Conservation (phyloP, 2,113 vertebrate genomes). For the Stigmatopora argus region DNA sequence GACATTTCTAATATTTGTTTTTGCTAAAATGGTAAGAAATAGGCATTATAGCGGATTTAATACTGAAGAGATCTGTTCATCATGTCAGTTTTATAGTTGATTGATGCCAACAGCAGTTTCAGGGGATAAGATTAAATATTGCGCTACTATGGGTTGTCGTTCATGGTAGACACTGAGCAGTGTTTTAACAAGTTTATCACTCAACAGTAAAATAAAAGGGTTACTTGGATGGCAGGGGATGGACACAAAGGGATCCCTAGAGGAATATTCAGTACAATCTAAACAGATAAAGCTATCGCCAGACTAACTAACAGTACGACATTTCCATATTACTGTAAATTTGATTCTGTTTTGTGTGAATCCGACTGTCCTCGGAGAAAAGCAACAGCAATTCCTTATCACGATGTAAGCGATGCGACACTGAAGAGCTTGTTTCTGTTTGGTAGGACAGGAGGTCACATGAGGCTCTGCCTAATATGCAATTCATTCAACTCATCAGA, state of each 20-base stretch:
- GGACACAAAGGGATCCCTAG: too few relatives aligned
- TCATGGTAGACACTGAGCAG: neutral
- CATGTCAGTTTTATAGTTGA: neutral
- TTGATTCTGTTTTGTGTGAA: neutral
- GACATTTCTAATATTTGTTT: neutral
- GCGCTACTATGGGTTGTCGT: neutral
- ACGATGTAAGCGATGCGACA: neutral
- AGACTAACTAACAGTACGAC: neutral
- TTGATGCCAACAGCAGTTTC: neutral
- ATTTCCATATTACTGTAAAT: neutral
- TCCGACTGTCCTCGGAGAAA: neutral
- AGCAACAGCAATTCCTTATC: neutral
- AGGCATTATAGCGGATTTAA: neutral
- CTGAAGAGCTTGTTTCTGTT: neutral
- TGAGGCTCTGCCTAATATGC: neutral
- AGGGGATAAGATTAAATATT: neutral
- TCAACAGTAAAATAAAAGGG: too few relatives aligned
- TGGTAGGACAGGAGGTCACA: neutral
- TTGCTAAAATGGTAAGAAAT: neutral
- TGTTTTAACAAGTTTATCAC: neutral
- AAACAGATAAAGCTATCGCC: slow-evolving; percentile 9
- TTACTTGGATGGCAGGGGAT: too few relatives aligned
- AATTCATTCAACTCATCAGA: neutral
- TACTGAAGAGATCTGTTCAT: neutral
- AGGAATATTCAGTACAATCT: neutral